phyloP scores from a whole-genome alignment of 1,140 invertebrate species.

The Mya arenaria region DNA sequence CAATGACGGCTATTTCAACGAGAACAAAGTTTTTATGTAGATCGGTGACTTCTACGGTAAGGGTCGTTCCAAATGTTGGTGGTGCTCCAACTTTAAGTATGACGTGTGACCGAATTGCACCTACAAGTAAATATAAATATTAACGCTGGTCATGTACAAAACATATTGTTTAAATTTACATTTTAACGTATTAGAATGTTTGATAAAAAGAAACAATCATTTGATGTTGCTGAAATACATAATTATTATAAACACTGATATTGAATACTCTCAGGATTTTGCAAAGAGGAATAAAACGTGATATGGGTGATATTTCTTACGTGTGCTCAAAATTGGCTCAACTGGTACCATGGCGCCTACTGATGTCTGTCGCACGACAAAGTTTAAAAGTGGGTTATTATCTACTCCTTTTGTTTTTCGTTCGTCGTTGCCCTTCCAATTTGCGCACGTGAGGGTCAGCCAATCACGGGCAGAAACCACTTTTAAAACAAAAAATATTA shows the following conservation, averaged over 20 bases:
- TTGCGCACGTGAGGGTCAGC: conserved; percentile 4
- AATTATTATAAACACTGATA: too few species aligned
- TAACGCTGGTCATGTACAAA: too few species aligned
- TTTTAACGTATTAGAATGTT: too few species aligned
- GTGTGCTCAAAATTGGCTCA: conserved; percentile 35
- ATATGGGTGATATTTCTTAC: too few species aligned
- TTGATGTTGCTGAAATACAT: too few species aligned
- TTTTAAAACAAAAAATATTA: background rate
- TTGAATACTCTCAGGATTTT: too few species aligned
- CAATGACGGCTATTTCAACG: background rate
- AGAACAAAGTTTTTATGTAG: background rate
- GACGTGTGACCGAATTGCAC: conserved; percentile 12
- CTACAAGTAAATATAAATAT: too few species aligned
- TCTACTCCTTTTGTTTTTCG: background rate
- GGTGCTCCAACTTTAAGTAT: conserved; percentile 25
- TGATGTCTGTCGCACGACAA: background rate
- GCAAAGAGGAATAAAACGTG: too few species aligned
- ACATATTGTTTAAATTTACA: too few species aligned
- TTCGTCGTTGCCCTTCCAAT: conserved; percentile 9
- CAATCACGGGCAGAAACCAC: conserved; percentile 23
- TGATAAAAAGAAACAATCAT: too few species aligned
- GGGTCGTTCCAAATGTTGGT: background rate
- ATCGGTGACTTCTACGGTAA: conserved; percentile 21
- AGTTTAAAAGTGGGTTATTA: conserved; percentile 9
- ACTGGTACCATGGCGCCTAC: conserved; percentile 5